Base-by-base conservation (phyloP, 64 coral and sea anemone species). In the Montipora foliosa region DNA sequence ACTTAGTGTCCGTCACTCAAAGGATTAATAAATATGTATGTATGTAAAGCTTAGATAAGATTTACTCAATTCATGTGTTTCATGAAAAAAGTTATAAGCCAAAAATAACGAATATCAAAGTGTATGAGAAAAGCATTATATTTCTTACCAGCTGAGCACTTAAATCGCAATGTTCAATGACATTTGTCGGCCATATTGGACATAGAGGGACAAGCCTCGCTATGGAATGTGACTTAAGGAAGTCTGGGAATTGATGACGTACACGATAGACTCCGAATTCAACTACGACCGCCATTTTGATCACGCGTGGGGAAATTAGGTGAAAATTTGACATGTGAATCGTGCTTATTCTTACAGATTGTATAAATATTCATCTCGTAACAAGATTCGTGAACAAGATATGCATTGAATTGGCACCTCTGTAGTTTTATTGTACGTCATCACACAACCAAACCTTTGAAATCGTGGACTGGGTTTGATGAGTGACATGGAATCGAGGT, bases 401-500 rank as follows among this genome's bases (percentile, higher is more conserved):
- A 84, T 50, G 7, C 8, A 9, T 17, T 44, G 68, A 72, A 71
- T 47, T 68, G 49, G 64, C 7, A 51, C 44, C 49, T 86, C 66
- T 70, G 45, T 22, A 15, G 22, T 47, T 71, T 46, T 19, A 24
- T 86, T 86, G 44, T 72, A 72, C 82, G 82, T 86, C 82, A 86
- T 86, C 82, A 72, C 29, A 45, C 6, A 15, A 78, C 74, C 81
- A 86, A 86, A 44, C 46, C 82, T 48, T 84, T 84, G n/a, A 19
- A 51, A 17, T 48, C 46, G 62, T 70, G 82, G 66, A 86, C 82
- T 86, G 81, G 81, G 81, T 15, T 48, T 50, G 81, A 84, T 68
- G 82, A 16, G 72, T 66, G 7, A 79, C 84, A 64, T 62, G 77
- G 94, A 49, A 89, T 22, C 96, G 96, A 97, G 96, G 96, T 93